Percentiles rank a stretch among this genome's conserved stretches.
These are phyloP conservation scores for Ciona savignyi DNA, from an alignment of 23 tunicate species.

Conservation along the genomic window DNA sequence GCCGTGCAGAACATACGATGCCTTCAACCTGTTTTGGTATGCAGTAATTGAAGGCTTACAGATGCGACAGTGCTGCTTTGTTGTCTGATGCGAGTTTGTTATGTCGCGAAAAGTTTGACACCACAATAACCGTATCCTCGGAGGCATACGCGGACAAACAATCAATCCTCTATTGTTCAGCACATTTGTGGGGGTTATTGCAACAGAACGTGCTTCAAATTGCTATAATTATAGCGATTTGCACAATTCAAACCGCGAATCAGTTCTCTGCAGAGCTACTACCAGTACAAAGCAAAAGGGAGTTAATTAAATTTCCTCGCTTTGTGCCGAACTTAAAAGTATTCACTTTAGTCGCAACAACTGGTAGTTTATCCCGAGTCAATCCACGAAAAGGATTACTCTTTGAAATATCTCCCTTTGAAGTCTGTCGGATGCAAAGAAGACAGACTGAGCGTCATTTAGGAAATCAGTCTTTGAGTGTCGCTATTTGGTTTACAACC, in stretches of 20 bases:
- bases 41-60: not conserved
- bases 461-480: not conserved
- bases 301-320: not conserved
- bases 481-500: not conserved
- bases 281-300: too few relatives aligned
- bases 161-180: not conserved
- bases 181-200: not conserved
- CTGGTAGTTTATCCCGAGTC: not conserved
- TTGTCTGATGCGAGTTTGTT: not conserved
- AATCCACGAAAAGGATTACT: not conserved
- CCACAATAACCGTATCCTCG: not conserved
- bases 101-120: not conserved
- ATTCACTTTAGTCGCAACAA: not conserved
- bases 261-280: too few relatives aligned
- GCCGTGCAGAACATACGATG: not conserved
- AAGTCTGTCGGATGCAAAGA: not conserved
- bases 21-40: not conserved
- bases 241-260: too few relatives aligned
- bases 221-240: too few relatives aligned
- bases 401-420: not conserved
- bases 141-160: not conserved
- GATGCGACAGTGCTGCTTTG: constrained; percentile 1
- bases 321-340: not conserved
- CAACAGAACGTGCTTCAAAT: not conserved
- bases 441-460: not conserved